Evolutionary conservation across 2,888 invertebrate species (phyloP).

Genomic region (Portevinia maculata): DNA sequence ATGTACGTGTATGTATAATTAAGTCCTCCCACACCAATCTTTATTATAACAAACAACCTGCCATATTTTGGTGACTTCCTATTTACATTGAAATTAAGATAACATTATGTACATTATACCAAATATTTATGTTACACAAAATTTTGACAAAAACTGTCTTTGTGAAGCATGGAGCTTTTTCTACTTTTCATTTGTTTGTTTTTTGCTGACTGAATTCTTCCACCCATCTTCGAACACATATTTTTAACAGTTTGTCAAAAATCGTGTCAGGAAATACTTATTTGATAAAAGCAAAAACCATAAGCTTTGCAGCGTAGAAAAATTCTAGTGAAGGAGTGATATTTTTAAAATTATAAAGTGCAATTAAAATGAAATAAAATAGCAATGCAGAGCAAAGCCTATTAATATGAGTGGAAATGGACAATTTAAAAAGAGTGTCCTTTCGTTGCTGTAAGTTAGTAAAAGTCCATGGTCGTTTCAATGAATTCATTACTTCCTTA

Average conservation of each 20-base stretch:
- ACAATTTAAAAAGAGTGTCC: constrained; percentile 48
- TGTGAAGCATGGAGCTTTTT: constrained; percentile 33
- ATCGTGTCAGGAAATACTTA: constrained; percentile 48
- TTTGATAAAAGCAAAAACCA: constrained; percentile 41
- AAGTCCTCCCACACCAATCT: too few species aligned
- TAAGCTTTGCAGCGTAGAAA: constrained; percentile 27
- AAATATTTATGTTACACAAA: too few species aligned
- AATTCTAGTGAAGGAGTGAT: constrained; percentile 22
- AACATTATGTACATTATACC: too few species aligned
- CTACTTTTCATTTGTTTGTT: constrained; percentile 9
- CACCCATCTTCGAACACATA: constrained; percentile 54
- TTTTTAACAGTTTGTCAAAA: constrained; percentile 62
- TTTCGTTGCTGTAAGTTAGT: constrained; percentile 59
- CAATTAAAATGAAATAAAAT: constrained; percentile 16
- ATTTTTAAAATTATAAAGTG: constrained; percentile 44
- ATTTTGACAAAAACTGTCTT: constrained; percentile 38
- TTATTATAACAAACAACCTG: too few species aligned
- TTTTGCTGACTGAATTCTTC: constrained; percentile 49
- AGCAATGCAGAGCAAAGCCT: constrained; percentile 40
- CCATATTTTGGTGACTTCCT: too few species aligned
- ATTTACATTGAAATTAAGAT: too few species aligned
- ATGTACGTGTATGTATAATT: too few species aligned
- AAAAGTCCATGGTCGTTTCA: constrained; percentile 1
- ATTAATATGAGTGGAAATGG: constrained; percentile 66
- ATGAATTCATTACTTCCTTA: background rate